Evolutionary conservation across 2,113 vertebrate species (phyloP).

Genomic region (Rhynchopsitta pachyrhyncha): DNA sequence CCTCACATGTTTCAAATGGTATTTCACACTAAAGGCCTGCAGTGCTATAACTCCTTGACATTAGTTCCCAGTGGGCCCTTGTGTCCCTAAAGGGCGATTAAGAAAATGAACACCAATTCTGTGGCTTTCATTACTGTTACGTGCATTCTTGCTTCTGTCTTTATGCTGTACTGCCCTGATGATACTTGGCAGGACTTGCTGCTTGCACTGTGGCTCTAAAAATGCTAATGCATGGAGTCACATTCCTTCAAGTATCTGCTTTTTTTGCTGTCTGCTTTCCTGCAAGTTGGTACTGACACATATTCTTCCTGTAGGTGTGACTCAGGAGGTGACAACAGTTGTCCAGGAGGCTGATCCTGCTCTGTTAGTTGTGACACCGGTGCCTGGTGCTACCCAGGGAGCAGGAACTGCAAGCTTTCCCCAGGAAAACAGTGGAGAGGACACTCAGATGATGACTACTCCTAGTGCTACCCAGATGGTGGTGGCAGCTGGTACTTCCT

Average conservation of each 20-base stretch:
- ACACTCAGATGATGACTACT: not conserved
- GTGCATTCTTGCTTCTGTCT: not conserved
- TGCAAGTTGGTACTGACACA: not conserved
- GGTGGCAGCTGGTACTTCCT: not conserved
- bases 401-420: not conserved
- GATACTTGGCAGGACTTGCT: not conserved
- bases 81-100: not conserved
- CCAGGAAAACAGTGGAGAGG: not conserved
- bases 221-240: fast-evolving
- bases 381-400: not conserved
- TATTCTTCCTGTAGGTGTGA: slow-evolving; percentile 41
- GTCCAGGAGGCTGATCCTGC: slow-evolving; percentile 25
- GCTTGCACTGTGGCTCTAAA: not conserved
- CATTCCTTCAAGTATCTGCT: not conserved
- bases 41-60: not conserved
- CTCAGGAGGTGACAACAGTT: slow-evolving; percentile 38
- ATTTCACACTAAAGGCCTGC: not conserved
- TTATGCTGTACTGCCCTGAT: not conserved
- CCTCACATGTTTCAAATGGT: not conserved
- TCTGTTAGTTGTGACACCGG: not conserved
- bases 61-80: not conserved
- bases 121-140: not conserved
- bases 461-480: slow-evolving; percentile 6
- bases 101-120: not conserved
- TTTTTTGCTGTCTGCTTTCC: not conserved